phyloP scores from a whole-genome alignment of 2,888 invertebrate genomes.

The Linyphia triangularis region DNA sequence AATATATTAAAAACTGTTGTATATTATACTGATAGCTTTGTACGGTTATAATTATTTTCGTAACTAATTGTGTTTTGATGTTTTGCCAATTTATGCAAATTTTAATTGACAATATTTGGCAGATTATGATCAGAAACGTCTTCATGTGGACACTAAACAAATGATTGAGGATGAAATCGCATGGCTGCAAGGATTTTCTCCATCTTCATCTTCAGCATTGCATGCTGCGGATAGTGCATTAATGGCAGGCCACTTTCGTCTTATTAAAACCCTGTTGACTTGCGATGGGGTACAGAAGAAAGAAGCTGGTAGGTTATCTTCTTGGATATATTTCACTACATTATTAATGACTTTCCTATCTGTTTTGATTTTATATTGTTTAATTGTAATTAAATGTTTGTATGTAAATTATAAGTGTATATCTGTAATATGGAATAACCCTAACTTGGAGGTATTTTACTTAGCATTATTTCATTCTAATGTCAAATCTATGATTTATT shows the following conservation, averaged over 20 bases:
- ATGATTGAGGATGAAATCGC: slow-evolving; percentile 81
- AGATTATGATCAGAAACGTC: slow-evolving; percentile 78
- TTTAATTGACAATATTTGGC: background rate
- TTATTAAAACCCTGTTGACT: slow-evolving; percentile 80
- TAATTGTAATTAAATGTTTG: background rate
- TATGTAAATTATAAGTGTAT: background rate
- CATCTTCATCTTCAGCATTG: slow-evolving; percentile 78
- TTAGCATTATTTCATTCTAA: too few species aligned
- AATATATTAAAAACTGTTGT: too few species aligned
- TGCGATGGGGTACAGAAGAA: slow-evolving; percentile 80
- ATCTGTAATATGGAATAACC: too few species aligned
- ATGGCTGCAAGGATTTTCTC: slow-evolving; percentile 81
- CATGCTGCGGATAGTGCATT: slow-evolving; percentile 80
- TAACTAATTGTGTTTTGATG: too few species aligned
- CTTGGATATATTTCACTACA: background rate
- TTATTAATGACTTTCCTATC: background rate
- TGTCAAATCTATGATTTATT: too few species aligned
- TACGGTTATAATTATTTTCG: too few species aligned
- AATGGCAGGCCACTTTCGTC: slow-evolving; percentile 81
- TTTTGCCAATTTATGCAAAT: too few species aligned
- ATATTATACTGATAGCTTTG: too few species aligned
- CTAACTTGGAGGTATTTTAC: too few species aligned
- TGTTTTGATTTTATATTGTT: background rate
- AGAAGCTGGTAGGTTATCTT: slow-evolving; percentile 78
- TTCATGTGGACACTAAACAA: slow-evolving; percentile 79